A percentile compares a stretch with the other conserved stretches of the same genome.
These are phyloP conservation scores for Brachionus sp. DNA, from an alignment of 1,140 invertebrate species.

Conservation along the genomic window DNA sequence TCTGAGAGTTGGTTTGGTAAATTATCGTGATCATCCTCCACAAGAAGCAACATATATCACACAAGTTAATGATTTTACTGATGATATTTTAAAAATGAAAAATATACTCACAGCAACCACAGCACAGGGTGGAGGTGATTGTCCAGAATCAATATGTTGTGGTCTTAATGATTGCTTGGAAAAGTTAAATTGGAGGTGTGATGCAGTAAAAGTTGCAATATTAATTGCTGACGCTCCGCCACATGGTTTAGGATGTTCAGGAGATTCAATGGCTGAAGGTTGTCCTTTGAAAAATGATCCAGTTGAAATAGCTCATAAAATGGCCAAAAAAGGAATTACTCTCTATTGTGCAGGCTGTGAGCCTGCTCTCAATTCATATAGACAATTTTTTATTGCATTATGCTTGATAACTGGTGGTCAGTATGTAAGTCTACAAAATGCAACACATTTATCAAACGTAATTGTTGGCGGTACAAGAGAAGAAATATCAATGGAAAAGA, in stretches of 20 bases:
- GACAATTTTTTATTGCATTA: conserved; percentile 36
- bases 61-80: conserved; percentile 10
- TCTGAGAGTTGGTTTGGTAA: conserved; percentile 7
- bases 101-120: not conserved
- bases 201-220: conserved; percentile 39
- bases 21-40: conserved; percentile 43
- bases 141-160: conserved; percentile 8
- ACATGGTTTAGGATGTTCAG: conserved; percentile 8
- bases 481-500: conserved; percentile 41
- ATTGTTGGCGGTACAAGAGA: conserved; percentile 17
- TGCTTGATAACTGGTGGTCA: conserved; percentile 41
- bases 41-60: conserved; percentile 17
- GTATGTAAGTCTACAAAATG: conserved; percentile 13
- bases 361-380: not conserved
- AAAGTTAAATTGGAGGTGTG: conserved; percentile 20
- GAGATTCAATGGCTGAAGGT: conserved; percentile 29
- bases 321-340: conserved; percentile 27
- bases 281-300: conserved; percentile 43
- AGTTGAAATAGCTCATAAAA: conserved; percentile 20
- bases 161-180: conserved; percentile 6
- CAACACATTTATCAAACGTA: not conserved
- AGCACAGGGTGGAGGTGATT: conserved; percentile 7
- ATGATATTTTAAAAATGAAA: conserved; percentile 27
- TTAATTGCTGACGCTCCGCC: conserved; percentile 46
- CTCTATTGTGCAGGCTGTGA: conserved; percentile 25